Conservation (phyloP, 2,888 invertebrate species). For the Disparrhopalites patrizii region DNA sequence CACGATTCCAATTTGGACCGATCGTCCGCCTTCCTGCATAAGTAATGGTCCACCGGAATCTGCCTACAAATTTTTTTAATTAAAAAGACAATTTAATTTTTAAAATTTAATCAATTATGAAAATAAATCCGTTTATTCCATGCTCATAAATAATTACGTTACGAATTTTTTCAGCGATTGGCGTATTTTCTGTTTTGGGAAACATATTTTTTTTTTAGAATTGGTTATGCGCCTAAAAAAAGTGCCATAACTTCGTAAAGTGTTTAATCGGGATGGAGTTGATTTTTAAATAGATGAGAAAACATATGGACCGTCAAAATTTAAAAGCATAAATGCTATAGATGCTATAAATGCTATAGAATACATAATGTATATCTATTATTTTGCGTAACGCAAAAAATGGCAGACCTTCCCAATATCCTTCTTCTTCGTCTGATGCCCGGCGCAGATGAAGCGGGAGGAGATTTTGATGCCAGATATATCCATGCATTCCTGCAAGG, state of each 20-base stretch:
- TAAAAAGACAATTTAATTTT: no score
- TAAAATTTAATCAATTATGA: no score
- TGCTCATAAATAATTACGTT: no score
- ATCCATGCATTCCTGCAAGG: constrained; percentile 5
- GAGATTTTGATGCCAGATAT: constrained; percentile 8
- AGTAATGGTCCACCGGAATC: constrained; percentile 23
- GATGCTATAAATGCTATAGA: not conserved
- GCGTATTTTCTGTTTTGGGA: no score
- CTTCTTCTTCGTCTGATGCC: constrained; percentile 15
- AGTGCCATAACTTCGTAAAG: no score
- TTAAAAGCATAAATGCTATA: not conserved
- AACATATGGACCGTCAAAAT: not conserved
- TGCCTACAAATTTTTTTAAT: constrained; percentile 9
- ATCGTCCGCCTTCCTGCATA: not conserved
- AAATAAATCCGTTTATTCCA: no score
- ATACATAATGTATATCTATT: not conserved
- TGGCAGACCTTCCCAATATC: constrained; percentile 19
- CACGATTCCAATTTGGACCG: constrained; percentile 14
- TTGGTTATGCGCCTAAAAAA: no score
- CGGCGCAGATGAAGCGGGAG: constrained; percentile 17
- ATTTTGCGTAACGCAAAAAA: not conserved
- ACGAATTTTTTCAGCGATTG: no score
- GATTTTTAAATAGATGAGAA: no score
- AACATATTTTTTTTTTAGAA: no score
- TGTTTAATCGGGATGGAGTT: no score